These are phyloP conservation scores for Camponotus fellah DNA, from an alignment of 2,888 invertebrate genomes.

Conservation along the genomic window DNA sequence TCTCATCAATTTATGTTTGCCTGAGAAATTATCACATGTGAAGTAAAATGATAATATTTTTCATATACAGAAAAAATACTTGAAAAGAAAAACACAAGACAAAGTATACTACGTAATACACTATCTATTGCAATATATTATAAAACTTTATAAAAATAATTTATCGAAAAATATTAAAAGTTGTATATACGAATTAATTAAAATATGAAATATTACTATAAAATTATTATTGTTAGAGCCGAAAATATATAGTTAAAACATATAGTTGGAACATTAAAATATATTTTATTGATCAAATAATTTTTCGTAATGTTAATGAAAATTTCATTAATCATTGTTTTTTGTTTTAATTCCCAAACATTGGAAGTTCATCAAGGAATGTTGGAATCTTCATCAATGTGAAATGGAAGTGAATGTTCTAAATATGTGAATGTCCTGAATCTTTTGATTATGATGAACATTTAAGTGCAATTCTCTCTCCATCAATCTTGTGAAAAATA, in stretches of 20 bases:
- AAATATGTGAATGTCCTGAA: constrained; percentile 90
- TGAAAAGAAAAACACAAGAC: not conserved
- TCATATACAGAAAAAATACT: not conserved
- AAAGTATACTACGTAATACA: too few relatives aligned
- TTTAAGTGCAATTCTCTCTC: constrained; percentile 72
- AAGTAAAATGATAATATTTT: constrained; percentile 17
- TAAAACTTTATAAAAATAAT: not conserved
- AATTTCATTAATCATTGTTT: constrained; percentile 91
- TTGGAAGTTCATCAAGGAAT: constrained; percentile 89
- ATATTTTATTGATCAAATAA: not conserved
- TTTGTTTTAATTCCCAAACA: constrained; percentile 93
- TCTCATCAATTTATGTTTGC: constrained; percentile 89
- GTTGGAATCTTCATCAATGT: constrained; percentile 89
- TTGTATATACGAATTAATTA: not conserved
- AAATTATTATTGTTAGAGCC: not conserved
- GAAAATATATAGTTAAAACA: not conserved
- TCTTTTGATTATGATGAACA: constrained; percentile 87
- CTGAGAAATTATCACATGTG: constrained; percentile 82
- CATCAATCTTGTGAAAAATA: constrained; percentile 69
- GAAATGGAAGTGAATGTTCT: constrained; percentile 85
- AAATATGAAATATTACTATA: not conserved
- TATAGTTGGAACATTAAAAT: not conserved
- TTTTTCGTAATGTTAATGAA: not conserved
- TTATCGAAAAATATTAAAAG: not conserved
- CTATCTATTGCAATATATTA: not conserved